phyloP scores from a whole-genome alignment of 2,797 vertebrate genomes.

The Furcifer pardalis region DNA sequence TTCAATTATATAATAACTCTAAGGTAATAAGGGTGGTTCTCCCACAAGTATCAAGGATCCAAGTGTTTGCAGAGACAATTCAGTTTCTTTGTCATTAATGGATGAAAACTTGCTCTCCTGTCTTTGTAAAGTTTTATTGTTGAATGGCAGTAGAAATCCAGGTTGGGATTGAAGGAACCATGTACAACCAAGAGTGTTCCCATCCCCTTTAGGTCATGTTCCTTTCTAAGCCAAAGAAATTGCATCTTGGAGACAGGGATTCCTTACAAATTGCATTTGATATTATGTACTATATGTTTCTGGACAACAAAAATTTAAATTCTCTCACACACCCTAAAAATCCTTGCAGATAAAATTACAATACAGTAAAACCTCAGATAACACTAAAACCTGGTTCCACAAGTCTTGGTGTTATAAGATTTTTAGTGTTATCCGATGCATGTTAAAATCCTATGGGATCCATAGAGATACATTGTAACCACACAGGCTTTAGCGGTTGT shows the following conservation, averaged over 20 bases:
- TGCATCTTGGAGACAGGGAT: background rate
- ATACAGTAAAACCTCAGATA: too few relatives aligned
- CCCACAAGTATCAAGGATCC: slow-evolving; percentile 40
- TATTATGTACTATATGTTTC: too few relatives aligned
- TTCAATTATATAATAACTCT: background rate
- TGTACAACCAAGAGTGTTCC: background rate
- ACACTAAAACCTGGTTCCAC: too few relatives aligned
- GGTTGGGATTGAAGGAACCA: background rate
- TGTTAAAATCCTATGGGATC: too few relatives aligned
- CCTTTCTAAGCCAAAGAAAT: too few relatives aligned
- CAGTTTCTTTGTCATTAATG: background rate
- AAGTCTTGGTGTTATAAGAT: too few relatives aligned
- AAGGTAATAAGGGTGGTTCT: background rate
- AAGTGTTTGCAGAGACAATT: slow-evolving; percentile 16
- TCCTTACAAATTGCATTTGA: background rate
- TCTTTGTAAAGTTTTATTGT: background rate
- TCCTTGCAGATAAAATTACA: too few relatives aligned
- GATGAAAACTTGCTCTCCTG: background rate
- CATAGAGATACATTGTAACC: too few relatives aligned
- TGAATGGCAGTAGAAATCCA: background rate
- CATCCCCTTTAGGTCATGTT: background rate
- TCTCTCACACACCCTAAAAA: too few relatives aligned
- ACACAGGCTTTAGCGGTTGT: too few relatives aligned
- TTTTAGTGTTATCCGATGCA: too few relatives aligned
- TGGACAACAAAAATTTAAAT: too few relatives aligned